Evolutionary conservation across 2,888 invertebrate species (phyloP).

Genomic region (Drosophila anomelani): DNA sequence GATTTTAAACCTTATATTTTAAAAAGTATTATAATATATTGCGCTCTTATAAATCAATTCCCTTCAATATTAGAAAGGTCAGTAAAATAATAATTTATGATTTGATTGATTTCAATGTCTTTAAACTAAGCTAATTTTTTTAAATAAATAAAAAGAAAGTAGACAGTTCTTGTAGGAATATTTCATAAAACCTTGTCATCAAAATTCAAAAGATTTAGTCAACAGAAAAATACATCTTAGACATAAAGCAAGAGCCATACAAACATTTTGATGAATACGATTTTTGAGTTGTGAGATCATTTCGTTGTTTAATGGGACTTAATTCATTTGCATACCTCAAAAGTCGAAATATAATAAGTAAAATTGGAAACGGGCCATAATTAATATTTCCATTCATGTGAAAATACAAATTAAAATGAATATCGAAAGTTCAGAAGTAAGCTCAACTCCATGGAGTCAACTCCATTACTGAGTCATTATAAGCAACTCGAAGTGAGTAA

Average conservation of each 20-base stretch:
- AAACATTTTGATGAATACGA: background rate
- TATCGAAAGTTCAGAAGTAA: background rate
- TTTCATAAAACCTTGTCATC: background rate
- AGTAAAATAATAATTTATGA: background rate
- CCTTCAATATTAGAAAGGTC: too few species aligned
- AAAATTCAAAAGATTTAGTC: background rate
- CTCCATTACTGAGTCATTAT: constrained; percentile 31
- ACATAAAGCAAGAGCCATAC: background rate
- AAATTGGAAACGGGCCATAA: background rate
- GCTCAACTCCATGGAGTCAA: background rate
- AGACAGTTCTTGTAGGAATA: background rate
- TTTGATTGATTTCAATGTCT: background rate
- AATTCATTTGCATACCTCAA: constrained; percentile 4
- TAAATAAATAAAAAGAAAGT: background rate
- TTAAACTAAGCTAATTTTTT: too few species aligned
- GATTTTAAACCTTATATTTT: background rate
- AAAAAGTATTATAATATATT: background rate
- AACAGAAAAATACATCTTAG: background rate
- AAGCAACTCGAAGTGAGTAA: constrained; percentile 15
- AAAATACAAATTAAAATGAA: background rate
- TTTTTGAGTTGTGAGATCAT: constrained; percentile 1
- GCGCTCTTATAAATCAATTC: background rate
- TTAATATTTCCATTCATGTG: constrained; percentile 3
- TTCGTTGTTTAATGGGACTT: background rate
- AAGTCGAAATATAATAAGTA: background rate